Evolutionary conservation across 2,113 vertebrate genomes (phyloP), one percentile per base, ranked within the genome.

Genomic region (Pangasianodon gigas): DNA sequence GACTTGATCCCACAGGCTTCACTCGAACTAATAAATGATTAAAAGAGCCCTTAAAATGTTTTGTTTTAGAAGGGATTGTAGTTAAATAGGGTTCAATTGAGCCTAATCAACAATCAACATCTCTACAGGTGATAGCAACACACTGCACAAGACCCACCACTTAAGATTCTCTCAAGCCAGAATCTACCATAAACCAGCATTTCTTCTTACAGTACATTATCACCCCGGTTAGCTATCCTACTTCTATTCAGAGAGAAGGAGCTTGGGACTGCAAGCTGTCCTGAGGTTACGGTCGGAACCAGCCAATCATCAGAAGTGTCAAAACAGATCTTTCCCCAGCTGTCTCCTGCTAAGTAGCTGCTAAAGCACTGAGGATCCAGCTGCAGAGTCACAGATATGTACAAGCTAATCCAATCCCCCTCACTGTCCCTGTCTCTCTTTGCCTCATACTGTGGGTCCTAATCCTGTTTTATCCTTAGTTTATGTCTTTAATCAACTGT

Each of bases 391-490:
- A 79, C 88, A 74, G 91, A 92, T 85, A 92, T 85, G 85, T 89
- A 92, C 90, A 87, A 77, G 90, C 90, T 93, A 93, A 94, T 94
- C 91, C 90, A 88, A 75, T 71, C 87, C 92, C 18, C 90, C 90
- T 80, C 87, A 62, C 85, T 83, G 90, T 84, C 65, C 52, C 52
- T 89, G 51, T 85, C 88, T 90, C 14, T 69, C 85, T 92, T 85
- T 69, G 37, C 88, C 67, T 88, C 85, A 91, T 88, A 91, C 92
- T 92, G 91, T 91, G 91, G 82, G 92, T 89, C 92, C 91, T 93
- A 94, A 94, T 89, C 92, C 94, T 93, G 24, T 90, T 95, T 95
- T 92, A 93, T 93, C 89, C 62, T 29, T 69, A 84, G 46, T 83
- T 85, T 87, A 69, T 88, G 88, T 1, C 83, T 85, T 90, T 83